Percentiles rank a stretch among this genome's conserved stretches.
Conservation (phyloP, 2,888 invertebrate species). For the Pollenia amentaria region DNA sequence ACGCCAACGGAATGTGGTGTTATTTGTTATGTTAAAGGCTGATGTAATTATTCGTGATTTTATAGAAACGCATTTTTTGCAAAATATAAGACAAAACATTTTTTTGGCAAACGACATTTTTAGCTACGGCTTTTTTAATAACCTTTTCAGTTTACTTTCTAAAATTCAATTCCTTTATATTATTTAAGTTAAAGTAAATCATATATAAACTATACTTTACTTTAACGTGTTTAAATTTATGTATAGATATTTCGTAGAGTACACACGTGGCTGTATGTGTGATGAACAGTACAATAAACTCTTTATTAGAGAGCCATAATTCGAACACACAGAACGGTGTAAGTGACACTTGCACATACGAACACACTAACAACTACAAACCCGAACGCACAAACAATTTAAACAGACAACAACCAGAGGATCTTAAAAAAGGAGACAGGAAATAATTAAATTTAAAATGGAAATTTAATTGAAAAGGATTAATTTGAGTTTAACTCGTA, state of each 20-base stretch:
- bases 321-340: not conserved
- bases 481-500: conserved; percentile 57
- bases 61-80: too few species aligned
- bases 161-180: not conserved
- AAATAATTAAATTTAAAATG: conserved; percentile 78
- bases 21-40: too few species aligned
- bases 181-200: conserved; percentile 52
- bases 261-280: not conserved
- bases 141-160: not conserved
- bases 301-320: not conserved
- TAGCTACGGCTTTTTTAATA: not conserved
- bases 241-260: not conserved
- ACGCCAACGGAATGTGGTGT: too few species aligned
- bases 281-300: conserved; percentile 17
- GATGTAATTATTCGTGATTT: too few species aligned
- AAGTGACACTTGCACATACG: not conserved
- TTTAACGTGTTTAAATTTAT: conserved; percentile 42
- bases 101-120: too few species aligned
- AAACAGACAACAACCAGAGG: conserved; percentile 16
- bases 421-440: conserved; percentile 69
- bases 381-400: not conserved
- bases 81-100: too few species aligned
- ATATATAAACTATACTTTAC: conserved; percentile 55
- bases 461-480: conserved; percentile 77
- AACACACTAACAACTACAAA: not conserved